These are phyloP conservation scores for Fulica atra DNA, from an alignment of 2,113 vertebrate species.

Conservation along the genomic window DNA sequence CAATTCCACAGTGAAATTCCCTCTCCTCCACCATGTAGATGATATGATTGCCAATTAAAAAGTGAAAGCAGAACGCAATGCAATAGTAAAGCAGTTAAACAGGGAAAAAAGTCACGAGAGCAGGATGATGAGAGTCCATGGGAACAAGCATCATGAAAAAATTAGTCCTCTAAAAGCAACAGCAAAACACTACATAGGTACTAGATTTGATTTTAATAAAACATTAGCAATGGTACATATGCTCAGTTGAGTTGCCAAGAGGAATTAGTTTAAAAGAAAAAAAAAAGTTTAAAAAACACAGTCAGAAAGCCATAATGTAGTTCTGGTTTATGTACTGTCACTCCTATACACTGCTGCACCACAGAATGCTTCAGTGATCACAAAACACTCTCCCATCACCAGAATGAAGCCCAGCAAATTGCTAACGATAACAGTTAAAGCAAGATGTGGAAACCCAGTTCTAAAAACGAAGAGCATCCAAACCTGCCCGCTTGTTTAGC, in stretches of 20 bases:
- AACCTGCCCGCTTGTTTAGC: background rate
- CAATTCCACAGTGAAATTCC: background rate
- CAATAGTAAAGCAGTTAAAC: conserved; percentile 18
- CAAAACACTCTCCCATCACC: background rate
- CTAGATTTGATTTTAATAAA: conserved; percentile 18
- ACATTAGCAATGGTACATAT: background rate
- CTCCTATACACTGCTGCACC: background rate
- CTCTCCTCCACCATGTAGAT: background rate
- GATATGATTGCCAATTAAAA: background rate
- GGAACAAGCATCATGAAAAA: background rate
- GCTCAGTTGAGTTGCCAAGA: background rate
- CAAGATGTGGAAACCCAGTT: background rate
- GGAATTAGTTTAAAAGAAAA: background rate
- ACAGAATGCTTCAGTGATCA: background rate
- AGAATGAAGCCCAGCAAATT: conserved; percentile 16
- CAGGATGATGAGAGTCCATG: background rate
- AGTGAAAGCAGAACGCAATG: background rate
- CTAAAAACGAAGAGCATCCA: background rate
- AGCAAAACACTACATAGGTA: background rate
- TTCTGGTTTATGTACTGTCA: background rate
- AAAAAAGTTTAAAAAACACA: background rate
- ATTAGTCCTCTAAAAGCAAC: conserved; percentile 7
- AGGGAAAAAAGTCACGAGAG: background rate
- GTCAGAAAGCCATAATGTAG: background rate
- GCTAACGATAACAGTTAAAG: background rate